phyloP scores from a whole-genome alignment of 2,888 invertebrate genomes.

The Cheilosia grossa region DNA sequence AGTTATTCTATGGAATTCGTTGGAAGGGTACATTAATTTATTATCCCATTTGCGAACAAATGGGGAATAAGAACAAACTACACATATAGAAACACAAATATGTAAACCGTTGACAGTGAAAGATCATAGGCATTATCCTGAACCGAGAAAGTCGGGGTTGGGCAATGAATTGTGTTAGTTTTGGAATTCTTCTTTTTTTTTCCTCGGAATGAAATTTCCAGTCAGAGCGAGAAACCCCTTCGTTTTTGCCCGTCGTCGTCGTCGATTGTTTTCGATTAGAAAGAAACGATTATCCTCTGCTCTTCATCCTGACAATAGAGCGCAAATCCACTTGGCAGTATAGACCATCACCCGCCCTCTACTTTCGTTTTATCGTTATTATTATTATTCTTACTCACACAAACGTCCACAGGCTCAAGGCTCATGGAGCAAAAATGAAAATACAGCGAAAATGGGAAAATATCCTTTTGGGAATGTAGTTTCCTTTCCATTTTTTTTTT shows the following conservation, averaged over 20 bases:
- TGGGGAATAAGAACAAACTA: constrained; percentile 25
- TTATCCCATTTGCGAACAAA: constrained; percentile 25
- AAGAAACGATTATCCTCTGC: constrained; percentile 53
- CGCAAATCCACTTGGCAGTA: constrained; percentile 50
- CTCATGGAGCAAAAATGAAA: constrained; percentile 13
- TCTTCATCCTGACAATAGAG: constrained; percentile 45
- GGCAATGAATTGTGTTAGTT: constrained; percentile 23
- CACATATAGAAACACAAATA: constrained; percentile 3
- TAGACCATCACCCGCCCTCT: not conserved
- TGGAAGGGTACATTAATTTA: constrained; percentile 31
- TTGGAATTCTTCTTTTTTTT: constrained; percentile 10
- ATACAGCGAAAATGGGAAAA: constrained; percentile 55
- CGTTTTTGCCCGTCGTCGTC: not conserved
- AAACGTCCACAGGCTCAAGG: constrained; percentile 4
- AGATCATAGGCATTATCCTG: constrained; percentile 30
- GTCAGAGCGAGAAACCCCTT: not conserved
- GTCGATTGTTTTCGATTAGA: constrained; percentile 52
- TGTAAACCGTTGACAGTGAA: constrained; percentile 34
- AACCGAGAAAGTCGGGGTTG: not conserved
- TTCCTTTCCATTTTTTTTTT: constrained; percentile 14
- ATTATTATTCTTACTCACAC: constrained; percentile 51
- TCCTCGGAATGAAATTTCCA: not conserved
- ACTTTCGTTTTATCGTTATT: constrained; percentile 72
- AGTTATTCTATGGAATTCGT: not conserved
- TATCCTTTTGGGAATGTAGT: constrained; percentile 47